These are phyloP conservation scores for Papilio demoleus DNA, from an alignment of 2,888 invertebrate species.

Conservation along the genomic window DNA sequence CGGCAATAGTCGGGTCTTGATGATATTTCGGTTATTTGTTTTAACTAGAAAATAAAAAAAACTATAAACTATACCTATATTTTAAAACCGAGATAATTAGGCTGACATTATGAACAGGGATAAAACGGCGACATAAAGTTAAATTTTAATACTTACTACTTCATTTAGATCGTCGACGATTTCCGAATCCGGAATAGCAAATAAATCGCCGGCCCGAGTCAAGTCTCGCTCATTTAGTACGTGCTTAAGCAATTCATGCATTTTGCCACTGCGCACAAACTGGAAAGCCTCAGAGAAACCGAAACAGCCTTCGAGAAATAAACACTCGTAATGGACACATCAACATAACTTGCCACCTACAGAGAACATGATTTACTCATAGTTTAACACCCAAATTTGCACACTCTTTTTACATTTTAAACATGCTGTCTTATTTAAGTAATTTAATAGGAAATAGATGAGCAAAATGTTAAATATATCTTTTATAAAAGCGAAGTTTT, in stretches of 20 bases:
- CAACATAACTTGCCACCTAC: conserved; percentile 54
- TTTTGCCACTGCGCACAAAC: conserved; percentile 68
- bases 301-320: conserved; percentile 48
- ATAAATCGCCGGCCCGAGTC: conserved; percentile 95
- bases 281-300: conserved; percentile 36
- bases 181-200: conserved; percentile 92
- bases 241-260: conserved; percentile 96
- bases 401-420: conserved; percentile 39
- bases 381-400: conserved; percentile 42
- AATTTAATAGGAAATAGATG: conserved; percentile 49
- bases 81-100: no score
- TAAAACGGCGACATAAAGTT: conserved; percentile 4
- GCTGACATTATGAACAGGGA: not conserved
- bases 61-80: no score
- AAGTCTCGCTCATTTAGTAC: conserved; percentile 95
- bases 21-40: conserved; percentile 91
- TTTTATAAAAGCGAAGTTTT: conserved; percentile 51
- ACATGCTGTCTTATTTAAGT: conserved; percentile 46
- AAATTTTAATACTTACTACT: conserved; percentile 84
- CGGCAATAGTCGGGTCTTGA: conserved; percentile 92
- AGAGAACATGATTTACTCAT: conserved; percentile 44
- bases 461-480: conserved; percentile 51
- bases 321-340: conserved; percentile 55
- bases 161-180: conserved; percentile 93
- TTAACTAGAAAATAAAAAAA: conserved; percentile 78